Conservation (phyloP, 30 jellyfish, hydroid and myxozoan species). For the Catostylus mosaicus region DNA sequence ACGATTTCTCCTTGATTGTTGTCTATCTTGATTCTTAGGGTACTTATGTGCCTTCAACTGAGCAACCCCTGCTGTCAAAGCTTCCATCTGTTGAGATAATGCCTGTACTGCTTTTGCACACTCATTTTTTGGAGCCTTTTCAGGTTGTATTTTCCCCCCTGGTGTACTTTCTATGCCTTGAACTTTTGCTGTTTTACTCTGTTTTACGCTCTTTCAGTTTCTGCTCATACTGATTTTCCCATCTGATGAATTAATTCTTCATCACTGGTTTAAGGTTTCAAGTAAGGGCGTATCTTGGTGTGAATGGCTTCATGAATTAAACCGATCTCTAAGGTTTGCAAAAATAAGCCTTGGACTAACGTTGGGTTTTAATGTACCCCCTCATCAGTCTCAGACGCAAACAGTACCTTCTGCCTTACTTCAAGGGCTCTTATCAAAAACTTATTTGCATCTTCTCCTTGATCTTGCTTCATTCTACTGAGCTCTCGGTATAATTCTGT, state of each 20-base stretch:
- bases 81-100: slow-evolving; percentile 22
- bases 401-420: slow-evolving; percentile 46
- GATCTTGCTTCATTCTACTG: slow-evolving; percentile 36
- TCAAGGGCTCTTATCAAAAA: slow-evolving; percentile 33
- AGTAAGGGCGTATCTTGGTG: slow-evolving; percentile 31
- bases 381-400: slow-evolving; percentile 55
- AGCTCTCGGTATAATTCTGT: slow-evolving; percentile 51
- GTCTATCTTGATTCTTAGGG: background rate
- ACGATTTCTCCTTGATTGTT: slow-evolving; percentile 9
- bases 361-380: slow-evolving; percentile 31
- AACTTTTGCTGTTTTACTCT: slow-evolving; percentile 4
- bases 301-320: slow-evolving; percentile 19
- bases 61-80: slow-evolving; percentile 22
- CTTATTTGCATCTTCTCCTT: slow-evolving; percentile 28
- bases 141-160: background rate
- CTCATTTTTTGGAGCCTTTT: background rate
- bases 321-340: slow-evolving; percentile 62
- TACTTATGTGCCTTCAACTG: slow-evolving; percentile 5
- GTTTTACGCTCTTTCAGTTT: slow-evolving; percentile 12
- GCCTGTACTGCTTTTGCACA: slow-evolving; percentile 1
- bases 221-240: slow-evolving; percentile 29
- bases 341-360: slow-evolving; percentile 49
- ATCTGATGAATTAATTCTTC: slow-evolving; percentile 19
- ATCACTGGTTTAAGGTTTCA: slow-evolving; percentile 14
- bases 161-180: slow-evolving; percentile 9